Conservation (phyloP, 2,113 vertebrate species). For the Caloenas nicobarica region DNA sequence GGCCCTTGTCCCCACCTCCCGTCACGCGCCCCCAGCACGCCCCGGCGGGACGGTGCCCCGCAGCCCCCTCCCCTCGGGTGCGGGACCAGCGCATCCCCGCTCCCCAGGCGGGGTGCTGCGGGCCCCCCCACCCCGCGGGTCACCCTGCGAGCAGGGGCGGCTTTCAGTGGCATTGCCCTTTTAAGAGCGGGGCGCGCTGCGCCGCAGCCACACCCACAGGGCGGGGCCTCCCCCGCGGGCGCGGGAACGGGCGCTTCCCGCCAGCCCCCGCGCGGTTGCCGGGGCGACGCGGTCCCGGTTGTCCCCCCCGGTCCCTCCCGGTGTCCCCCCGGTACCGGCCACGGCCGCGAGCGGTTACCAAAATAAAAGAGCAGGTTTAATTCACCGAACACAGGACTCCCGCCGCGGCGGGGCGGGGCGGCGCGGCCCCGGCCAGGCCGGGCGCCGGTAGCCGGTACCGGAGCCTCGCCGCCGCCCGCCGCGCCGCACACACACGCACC, state of each 20-base stretch:
- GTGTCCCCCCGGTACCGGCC: background rate
- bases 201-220: background rate
- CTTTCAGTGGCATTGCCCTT: background rate
- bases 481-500: background rate
- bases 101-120: no score
- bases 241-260: background rate
- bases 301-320: background rate
- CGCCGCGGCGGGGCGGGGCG: background rate
- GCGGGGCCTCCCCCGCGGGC: background rate
- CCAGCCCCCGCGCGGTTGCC: background rate
- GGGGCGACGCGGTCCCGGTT: background rate
- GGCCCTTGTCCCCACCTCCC: accelerated
- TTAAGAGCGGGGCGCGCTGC: background rate
- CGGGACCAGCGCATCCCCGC: background rate
- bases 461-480: background rate
- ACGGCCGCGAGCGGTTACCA: constrained; percentile 14
- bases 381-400: constrained; percentile 27
- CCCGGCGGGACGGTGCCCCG: no score
- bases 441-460: background rate
- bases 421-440: background rate
- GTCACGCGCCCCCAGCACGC: accelerated
- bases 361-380: constrained; percentile 47
- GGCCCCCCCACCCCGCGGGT: background rate
- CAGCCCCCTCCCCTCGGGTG: no score
- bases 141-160: no score